These are phyloP conservation scores for Caenorhabditis angaria DNA, from an alignment of 2,888 invertebrate genomes.

Conservation along the genomic window DNA sequence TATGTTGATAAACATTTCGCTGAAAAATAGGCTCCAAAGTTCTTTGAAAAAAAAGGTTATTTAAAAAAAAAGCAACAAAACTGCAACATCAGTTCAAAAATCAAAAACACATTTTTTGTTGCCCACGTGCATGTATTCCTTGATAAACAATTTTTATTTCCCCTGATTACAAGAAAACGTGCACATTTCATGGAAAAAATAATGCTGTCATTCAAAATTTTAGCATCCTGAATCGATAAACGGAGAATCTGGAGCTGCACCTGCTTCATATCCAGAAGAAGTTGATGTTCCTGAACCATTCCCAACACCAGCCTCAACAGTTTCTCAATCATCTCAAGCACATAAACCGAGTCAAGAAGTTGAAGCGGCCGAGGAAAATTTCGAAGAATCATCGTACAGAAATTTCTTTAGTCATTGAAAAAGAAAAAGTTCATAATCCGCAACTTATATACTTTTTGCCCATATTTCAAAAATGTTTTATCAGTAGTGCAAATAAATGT, in stretches of 20 bases:
- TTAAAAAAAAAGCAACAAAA: too few relatives aligned
- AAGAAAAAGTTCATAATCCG: too few relatives aligned
- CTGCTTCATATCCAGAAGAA: conserved; percentile 30
- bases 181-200: background rate
- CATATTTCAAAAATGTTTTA: background rate
- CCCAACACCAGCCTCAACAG: conserved; percentile 12
- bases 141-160: too few relatives aligned
- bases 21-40: too few relatives aligned
- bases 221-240: conserved; percentile 41
- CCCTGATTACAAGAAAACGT: background rate
- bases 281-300: background rate
- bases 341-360: conserved; percentile 10
- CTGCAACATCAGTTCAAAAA: too few relatives aligned
- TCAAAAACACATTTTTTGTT: background rate
- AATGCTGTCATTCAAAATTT: background rate
- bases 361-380: conserved; percentile 40
- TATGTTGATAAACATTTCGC: background rate
- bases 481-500: background rate
- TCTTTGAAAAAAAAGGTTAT: too few relatives aligned
- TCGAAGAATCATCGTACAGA: conserved; percentile 50
- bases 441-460: background rate
- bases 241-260: conserved; percentile 36
- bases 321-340: conserved; percentile 6
- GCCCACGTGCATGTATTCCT: background rate
- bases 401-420: conserved; percentile 40